Evolutionary conservation across 2,113 vertebrate species (phyloP).

Genomic region (Alethe castanea): DNA sequence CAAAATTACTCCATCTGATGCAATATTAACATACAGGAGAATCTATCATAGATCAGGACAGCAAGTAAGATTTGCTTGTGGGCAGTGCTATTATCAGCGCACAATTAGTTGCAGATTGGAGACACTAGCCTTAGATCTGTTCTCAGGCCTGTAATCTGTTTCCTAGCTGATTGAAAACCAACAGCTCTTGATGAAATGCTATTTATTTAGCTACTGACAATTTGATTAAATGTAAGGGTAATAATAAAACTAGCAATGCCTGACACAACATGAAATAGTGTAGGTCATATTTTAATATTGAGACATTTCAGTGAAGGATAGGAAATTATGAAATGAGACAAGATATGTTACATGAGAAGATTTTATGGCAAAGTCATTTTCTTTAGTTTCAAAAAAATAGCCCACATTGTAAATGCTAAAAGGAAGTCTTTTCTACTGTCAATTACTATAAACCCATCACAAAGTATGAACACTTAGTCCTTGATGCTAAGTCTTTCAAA

Average conservation of each 20-base stretch:
- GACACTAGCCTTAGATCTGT: neutral
- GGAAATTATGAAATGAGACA: conserved; percentile 1
- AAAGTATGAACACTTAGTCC: conserved; percentile 44
- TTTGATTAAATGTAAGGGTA: conserved; percentile 30
- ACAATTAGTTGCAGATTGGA: conserved; percentile 48
- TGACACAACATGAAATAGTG: neutral
- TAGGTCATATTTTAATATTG: conserved; percentile 7
- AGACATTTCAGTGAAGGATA: neutral
- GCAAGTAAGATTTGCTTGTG: conserved; percentile 7
- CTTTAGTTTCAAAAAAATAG: neutral
- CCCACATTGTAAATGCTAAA: neutral
- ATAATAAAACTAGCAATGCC: conserved; percentile 12
- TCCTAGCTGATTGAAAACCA: conserved; percentile 26
- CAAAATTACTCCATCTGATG: neutral
- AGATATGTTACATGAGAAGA: neutral
- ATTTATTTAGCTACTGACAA: conserved; percentile 39
- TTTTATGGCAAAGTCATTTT: conserved; percentile 22
- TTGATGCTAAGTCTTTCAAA: conserved; percentile 65
- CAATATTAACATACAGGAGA: conserved; percentile 21
- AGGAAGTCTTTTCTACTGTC: conserved; percentile 31
- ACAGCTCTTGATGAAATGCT: conserved; percentile 18
- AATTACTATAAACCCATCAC: conserved; percentile 44
- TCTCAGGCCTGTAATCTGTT: neutral
- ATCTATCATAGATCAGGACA: conserved; percentile 31
- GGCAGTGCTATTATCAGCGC: conserved; percentile 11